A percentile compares a stretch with the other conserved stretches of the same genome.
Conservation (phyloP, 2,888 invertebrate species). For the Plebejus anna region DNA sequence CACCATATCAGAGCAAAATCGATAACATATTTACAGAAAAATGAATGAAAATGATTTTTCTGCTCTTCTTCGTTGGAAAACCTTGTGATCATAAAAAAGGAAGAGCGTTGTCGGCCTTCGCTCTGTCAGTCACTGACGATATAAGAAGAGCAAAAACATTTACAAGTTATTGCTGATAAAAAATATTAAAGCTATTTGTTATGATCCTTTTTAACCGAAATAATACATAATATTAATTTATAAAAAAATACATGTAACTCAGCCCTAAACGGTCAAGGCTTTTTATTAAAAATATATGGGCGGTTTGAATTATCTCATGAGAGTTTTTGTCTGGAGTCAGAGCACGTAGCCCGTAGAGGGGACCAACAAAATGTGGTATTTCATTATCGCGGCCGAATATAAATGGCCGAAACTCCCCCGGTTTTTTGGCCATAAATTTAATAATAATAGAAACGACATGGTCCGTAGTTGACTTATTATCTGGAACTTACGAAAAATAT, state of each 20-base stretch:
- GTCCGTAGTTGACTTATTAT: background rate
- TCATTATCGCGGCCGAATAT: slow-evolving; percentile 13
- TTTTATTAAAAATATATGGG: background rate
- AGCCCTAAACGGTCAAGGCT: background rate
- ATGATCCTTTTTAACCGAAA: background rate
- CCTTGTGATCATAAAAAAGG: too few species aligned
- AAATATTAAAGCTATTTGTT: background rate
- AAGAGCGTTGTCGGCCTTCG: background rate
- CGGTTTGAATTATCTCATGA: slow-evolving; percentile 7
- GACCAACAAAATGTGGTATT: slow-evolving; percentile 27
- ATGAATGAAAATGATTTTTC: too few species aligned
- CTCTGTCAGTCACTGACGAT: background rate
- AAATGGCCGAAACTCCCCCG: slow-evolving; percentile 6
- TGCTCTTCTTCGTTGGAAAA: too few species aligned
- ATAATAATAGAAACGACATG: background rate
- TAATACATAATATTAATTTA: too few species aligned
- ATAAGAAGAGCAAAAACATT: background rate
- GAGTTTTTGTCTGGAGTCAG: slow-evolving; percentile 16
- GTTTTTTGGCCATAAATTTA: slow-evolving; percentile 16
- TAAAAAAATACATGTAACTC: background rate
- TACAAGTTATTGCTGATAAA: background rate
- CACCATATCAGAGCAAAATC: background rate
- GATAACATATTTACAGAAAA: background rate
- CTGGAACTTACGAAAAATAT: background rate
- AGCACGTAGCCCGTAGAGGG: slow-evolving; percentile 13